Percentiles rank a stretch among this genome's conserved stretches.
phyloP scores from a whole-genome alignment of 2,797 vertebrate genomes.

The Discoglossus pictus region DNA sequence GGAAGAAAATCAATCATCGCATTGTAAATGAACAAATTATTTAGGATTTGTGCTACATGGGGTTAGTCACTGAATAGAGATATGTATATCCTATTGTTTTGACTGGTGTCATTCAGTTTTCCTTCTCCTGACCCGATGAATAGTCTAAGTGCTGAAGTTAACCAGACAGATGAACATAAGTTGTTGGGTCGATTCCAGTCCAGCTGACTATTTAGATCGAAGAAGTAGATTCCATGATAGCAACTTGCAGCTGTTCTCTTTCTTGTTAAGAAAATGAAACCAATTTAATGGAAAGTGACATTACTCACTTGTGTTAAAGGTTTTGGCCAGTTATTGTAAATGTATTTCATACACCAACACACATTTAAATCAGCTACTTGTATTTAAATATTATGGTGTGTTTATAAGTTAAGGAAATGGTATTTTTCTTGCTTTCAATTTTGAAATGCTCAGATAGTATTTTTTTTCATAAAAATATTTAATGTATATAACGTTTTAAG shows the following conservation, averaged over 20 bases:
- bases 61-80: constrained; percentile 68
- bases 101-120: constrained; percentile 74
- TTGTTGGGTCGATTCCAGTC: constrained; percentile 63
- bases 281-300: constrained; percentile 56
- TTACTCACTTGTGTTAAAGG: constrained; percentile 53
- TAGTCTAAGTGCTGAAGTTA: constrained; percentile 68
- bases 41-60: constrained; percentile 66
- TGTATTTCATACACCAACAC: constrained; percentile 45
- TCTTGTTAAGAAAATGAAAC: constrained; percentile 61
- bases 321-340: constrained; percentile 57
- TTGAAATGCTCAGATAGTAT: no score
- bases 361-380: no score
- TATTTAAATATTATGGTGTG: no score
- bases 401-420: no score
- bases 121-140: constrained; percentile 61
- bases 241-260: constrained; percentile 64
- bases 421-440: no score
- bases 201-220: constrained; percentile 69
- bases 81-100: constrained; percentile 66
- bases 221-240: constrained; percentile 60
- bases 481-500: no score
- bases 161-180: constrained; percentile 66
- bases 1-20: constrained; percentile 78
- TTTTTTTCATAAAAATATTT: no score
- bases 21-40: constrained; percentile 72